Percentiles rank a stretch among this genome's conserved stretches.
Evolutionary conservation across 2,113 vertebrate genomes (phyloP).

Genomic region (Sigmodon hispidus): DNA sequence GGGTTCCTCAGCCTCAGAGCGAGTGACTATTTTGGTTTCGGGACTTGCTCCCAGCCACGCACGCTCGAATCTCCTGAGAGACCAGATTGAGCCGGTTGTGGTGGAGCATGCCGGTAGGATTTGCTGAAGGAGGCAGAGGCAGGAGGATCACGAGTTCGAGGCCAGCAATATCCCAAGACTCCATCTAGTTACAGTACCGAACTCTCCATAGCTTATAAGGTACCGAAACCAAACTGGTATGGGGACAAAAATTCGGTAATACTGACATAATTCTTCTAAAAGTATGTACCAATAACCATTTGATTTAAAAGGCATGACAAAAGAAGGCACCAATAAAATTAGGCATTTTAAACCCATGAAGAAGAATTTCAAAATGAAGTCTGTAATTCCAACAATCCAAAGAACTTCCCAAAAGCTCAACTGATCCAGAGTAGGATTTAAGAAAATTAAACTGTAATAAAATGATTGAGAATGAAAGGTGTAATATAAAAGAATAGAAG

Average conservation of each 20-base stretch:
- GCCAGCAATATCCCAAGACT: slow-evolving; percentile 92
- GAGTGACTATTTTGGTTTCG: too few species aligned
- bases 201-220: slow-evolving; percentile 91
- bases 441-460: slow-evolving; percentile 95
- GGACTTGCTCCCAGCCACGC: too few species aligned
- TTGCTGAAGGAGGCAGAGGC: too few species aligned
- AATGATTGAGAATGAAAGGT: slow-evolving; percentile 93
- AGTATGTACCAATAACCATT: slow-evolving; percentile 97
- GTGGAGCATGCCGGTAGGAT: too few species aligned
- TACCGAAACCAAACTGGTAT: slow-evolving; percentile 96
- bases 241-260: slow-evolving; percentile 92
- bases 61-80: too few species aligned
- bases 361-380: slow-evolving; percentile 95
- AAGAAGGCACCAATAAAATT: slow-evolving; percentile 93
- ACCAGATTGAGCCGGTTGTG: too few species aligned
- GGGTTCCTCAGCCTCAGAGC: too few species aligned
- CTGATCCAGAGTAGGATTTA: slow-evolving; percentile 90
- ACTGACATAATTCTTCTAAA: slow-evolving; percentile 94
- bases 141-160: too few species aligned
- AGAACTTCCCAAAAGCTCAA: slow-evolving; percentile 95
- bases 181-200: slow-evolving; percentile 86
- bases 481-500: slow-evolving; percentile 94
- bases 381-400: slow-evolving; percentile 96
- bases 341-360: slow-evolving; percentile 97
- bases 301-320: slow-evolving; percentile 91